These are phyloP conservation scores for Busseola fusca DNA, from an alignment of 2,888 invertebrate genomes.

Conservation along the genomic window DNA sequence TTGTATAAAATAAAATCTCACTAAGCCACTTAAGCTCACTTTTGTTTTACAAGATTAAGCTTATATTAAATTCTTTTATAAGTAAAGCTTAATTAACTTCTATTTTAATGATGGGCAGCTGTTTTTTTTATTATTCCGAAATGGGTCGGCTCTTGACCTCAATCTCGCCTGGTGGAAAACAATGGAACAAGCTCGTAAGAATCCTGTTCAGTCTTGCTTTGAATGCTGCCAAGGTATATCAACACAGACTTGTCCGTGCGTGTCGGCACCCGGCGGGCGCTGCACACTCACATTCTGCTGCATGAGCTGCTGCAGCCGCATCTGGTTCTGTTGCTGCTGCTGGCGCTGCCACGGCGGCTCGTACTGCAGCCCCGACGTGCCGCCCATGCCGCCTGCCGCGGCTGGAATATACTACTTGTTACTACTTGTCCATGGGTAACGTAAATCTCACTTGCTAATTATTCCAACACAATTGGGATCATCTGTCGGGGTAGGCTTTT, in stretches of 20 bases:
- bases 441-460: background rate
- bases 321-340: conserved; percentile 82
- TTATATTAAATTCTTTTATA: background rate
- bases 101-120: background rate
- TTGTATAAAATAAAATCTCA: background rate
- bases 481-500: background rate
- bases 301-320: conserved; percentile 83
- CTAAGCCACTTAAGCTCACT: too few species aligned
- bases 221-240: background rate
- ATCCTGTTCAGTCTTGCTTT: background rate
- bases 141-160: background rate
- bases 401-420: background rate
- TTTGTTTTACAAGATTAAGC: background rate
- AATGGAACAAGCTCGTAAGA: background rate
- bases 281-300: conserved; percentile 78
- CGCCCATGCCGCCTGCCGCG: conserved; percentile 63
- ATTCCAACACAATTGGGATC: background rate
- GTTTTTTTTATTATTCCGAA: background rate
- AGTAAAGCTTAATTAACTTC: background rate
- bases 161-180: background rate
- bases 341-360: conserved; percentile 87
- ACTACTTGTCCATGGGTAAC: background rate
- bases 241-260: background rate
- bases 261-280: background rate
- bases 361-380: conserved; percentile 83